Conservation (phyloP, 2,113 vertebrate genomes). For the Periophthalmus modestus region DNA sequence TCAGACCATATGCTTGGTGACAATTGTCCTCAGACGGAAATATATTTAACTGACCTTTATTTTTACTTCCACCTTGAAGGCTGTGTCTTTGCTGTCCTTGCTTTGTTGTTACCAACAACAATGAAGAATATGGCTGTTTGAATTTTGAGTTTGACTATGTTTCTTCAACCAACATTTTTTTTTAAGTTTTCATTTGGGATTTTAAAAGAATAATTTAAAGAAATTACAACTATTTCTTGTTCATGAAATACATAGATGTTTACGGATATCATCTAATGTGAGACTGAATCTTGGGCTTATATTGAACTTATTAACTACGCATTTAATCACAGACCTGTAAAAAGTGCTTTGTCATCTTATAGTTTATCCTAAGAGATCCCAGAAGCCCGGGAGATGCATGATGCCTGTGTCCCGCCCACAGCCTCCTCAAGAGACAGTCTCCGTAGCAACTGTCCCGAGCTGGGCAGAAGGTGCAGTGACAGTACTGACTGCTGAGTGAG, state of each 20-base stretch:
- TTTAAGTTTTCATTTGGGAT: background rate
- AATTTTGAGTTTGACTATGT: background rate
- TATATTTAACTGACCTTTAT: background rate
- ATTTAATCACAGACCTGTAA: constrained; percentile 23
- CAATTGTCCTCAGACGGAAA: background rate
- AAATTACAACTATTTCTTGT: too few species aligned
- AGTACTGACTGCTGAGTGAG: constrained; percentile 35
- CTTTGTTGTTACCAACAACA: background rate
- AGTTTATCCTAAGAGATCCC: constrained; percentile 54
- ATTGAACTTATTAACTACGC: constrained; percentile 12
- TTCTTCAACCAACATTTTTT: background rate
- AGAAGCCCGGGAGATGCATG: constrained; percentile 35
- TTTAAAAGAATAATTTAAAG: too few species aligned
- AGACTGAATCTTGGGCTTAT: too few species aligned
- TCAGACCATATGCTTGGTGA: background rate
- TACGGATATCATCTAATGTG: background rate
- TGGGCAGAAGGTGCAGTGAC: constrained; percentile 40
- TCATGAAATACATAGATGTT: background rate
- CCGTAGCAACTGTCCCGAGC: constrained; percentile 49
- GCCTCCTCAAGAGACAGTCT: constrained; percentile 35
- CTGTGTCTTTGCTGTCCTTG: background rate
- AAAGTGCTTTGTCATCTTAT: constrained; percentile 59
- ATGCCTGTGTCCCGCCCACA: constrained; percentile 48
- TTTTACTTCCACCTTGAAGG: background rate
- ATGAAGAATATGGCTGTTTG: background rate